Evolutionary conservation across 2,113 vertebrate species (phyloP).

Genomic region (Plecotus auritus): DNA sequence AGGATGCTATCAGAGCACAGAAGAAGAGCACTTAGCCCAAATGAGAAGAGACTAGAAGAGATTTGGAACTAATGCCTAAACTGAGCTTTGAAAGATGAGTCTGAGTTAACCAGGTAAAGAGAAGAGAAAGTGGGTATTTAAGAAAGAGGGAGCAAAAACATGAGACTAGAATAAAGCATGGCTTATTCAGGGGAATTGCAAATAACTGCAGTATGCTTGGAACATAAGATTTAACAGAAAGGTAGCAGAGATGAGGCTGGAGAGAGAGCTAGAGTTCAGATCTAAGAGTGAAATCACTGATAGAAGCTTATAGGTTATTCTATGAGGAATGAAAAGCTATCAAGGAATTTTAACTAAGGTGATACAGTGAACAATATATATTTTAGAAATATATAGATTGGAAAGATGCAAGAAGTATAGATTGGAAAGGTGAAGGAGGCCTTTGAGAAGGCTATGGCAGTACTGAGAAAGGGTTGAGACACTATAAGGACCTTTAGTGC

Average conservation of each 20-base stretch:
- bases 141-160: not conserved
- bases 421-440: not conserved
- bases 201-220: not conserved
- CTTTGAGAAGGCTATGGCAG: not conserved
- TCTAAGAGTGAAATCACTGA: not conserved
- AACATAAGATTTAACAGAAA: not conserved
- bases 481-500: not conserved
- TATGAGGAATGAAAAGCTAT: not conserved
- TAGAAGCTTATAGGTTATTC: not conserved
- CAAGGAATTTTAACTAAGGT: not conserved
- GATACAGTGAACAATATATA: not conserved
- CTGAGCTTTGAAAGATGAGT: not conserved
- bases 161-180: not conserved
- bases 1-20: not conserved
- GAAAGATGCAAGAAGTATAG: not conserved
- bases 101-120: not conserved
- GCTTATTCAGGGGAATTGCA: not conserved
- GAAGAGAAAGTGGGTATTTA: not conserved
- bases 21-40: not conserved
- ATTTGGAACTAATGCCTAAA: not conserved
- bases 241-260: not conserved
- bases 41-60: not conserved
- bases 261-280: not conserved
- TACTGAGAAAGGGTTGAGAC: not conserved
- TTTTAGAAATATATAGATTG: not conserved